phyloP scores from a whole-genome alignment of 2,888 invertebrate species.

The Trissoscelio sp. region DNA sequence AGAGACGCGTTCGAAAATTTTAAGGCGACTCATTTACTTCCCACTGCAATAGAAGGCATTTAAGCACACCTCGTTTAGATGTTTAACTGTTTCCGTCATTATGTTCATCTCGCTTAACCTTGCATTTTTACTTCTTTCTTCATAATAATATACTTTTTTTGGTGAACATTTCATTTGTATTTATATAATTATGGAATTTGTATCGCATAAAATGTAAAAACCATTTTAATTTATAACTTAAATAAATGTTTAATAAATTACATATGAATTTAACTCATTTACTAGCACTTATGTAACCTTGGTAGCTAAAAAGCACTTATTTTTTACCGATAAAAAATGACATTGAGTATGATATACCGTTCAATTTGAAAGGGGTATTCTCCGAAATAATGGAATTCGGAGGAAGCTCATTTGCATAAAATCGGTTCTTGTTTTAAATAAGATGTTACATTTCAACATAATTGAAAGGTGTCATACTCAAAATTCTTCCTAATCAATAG shows the following conservation, averaged over 20 bases:
- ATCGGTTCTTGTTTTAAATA: slow-evolving; percentile 46
- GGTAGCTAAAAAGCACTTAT: background rate
- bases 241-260: background rate
- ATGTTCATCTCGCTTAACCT: slow-evolving; percentile 24
- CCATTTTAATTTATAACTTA: no score
- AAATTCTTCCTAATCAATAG: slow-evolving; percentile 14
- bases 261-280: background rate
- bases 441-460: slow-evolving; percentile 53
- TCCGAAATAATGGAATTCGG: slow-evolving; percentile 37
- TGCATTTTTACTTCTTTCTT: slow-evolving; percentile 5
- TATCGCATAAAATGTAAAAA: no score
- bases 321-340: slow-evolving; percentile 37
- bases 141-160: background rate
- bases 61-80: slow-evolving; percentile 42
- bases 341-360: slow-evolving; percentile 40
- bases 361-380: slow-evolving; percentile 40
- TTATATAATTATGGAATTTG: no score
- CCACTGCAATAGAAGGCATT: slow-evolving; percentile 49
- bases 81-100: slow-evolving; percentile 58
- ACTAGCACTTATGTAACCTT: slow-evolving; percentile 19
- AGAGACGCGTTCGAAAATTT: slow-evolving; percentile 19
- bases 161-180: no score
- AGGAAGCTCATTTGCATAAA: slow-evolving; percentile 36
- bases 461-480: slow-evolving; percentile 36
- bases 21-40: slow-evolving; percentile 45